Percentiles rank a stretch among this genome's conserved stretches.
These are phyloP conservation scores for Antheraea assamensis DNA, from an alignment of 2,888 invertebrate species.

Conservation along the genomic window DNA sequence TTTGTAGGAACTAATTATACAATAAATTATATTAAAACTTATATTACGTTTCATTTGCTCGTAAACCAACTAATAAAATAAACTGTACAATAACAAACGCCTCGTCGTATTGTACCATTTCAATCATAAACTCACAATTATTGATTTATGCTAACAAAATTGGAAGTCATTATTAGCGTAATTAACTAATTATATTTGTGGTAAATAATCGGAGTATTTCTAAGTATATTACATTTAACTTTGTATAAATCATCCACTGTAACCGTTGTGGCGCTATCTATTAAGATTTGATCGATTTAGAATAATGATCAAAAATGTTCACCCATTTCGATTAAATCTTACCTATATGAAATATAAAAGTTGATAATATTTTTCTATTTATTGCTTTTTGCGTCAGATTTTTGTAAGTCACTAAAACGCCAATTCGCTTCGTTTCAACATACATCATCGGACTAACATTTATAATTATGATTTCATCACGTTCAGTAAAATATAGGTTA, in stretches of 20 bases:
- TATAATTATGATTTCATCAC: slow-evolving; percentile 22
- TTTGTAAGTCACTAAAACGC: not conserved
- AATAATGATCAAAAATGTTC: slow-evolving; percentile 27
- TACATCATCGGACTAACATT: slow-evolving; percentile 24
- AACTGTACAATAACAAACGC: slow-evolving; percentile 14
- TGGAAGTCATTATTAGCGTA: not conserved
- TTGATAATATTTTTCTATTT: not conserved
- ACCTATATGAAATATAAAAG: slow-evolving; percentile 11
- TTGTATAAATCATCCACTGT: not conserved
- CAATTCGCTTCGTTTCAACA: not conserved
- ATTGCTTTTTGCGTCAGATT: not conserved
- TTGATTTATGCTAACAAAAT: not conserved
- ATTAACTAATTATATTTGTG: not conserved
- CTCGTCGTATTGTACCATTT: slow-evolving; percentile 4
- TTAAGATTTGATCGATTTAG: not conserved
- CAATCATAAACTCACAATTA: not conserved
- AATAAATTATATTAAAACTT: slow-evolving; percentile 11
- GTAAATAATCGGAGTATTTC: not conserved
- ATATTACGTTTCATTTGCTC: slow-evolving; percentile 10
- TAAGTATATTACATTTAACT: not conserved
- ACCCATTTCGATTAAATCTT: slow-evolving; percentile 45
- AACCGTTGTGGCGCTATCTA: not conserved
- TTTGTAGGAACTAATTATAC: slow-evolving; percentile 20
- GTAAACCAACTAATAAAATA: slow-evolving; percentile 21
- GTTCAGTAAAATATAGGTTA: slow-evolving; percentile 26